Conservation (phyloP, 2,113 vertebrate genomes). For the Labeo rohita region DNA sequence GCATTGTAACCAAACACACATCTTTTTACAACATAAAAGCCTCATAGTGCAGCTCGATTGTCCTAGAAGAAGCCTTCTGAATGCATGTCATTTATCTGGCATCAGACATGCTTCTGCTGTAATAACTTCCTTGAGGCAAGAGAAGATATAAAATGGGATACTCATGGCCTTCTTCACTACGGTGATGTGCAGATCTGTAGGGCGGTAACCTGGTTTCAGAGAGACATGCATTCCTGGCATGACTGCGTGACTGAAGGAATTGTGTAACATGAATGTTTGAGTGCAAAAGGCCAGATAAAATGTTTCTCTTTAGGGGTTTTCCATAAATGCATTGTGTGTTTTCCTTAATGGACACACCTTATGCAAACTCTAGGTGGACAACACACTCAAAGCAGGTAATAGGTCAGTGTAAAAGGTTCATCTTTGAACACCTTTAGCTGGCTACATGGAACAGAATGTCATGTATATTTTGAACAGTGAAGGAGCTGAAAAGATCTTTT, state of each 20-base stretch:
- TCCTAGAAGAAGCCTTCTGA: not conserved
- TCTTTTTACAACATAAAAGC: not conserved
- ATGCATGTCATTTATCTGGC: not conserved
- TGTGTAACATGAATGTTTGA: constrained; percentile 40
- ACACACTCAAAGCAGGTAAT: constrained; percentile 8
- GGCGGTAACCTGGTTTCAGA: constrained; percentile 35
- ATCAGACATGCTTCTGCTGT: not conserved
- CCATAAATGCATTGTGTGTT: constrained; percentile 23
- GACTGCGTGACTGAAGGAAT: constrained; percentile 48
- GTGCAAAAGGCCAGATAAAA: constrained; percentile 50
- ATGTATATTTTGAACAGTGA: not conserved
- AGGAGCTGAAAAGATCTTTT: not conserved
- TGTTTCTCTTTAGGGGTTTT: constrained; percentile 11
- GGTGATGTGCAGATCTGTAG: not conserved
- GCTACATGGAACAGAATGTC: not conserved
- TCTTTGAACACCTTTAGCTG: not conserved
- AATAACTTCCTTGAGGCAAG: not conserved
- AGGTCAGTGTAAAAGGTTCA: constrained; percentile 4
- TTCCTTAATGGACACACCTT: constrained; percentile 36
- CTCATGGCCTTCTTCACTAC: not conserved
- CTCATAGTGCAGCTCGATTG: not conserved
- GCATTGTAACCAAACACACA: not conserved
- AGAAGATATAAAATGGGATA: not conserved
- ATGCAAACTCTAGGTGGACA: constrained; percentile 35
- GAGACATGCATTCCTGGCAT: constrained; percentile 61